Percentiles rank a stretch among this genome's conserved stretches.
phyloP scores from a whole-genome alignment of 2,888 invertebrate genomes.

The Cecidostiba fungosa region DNA sequence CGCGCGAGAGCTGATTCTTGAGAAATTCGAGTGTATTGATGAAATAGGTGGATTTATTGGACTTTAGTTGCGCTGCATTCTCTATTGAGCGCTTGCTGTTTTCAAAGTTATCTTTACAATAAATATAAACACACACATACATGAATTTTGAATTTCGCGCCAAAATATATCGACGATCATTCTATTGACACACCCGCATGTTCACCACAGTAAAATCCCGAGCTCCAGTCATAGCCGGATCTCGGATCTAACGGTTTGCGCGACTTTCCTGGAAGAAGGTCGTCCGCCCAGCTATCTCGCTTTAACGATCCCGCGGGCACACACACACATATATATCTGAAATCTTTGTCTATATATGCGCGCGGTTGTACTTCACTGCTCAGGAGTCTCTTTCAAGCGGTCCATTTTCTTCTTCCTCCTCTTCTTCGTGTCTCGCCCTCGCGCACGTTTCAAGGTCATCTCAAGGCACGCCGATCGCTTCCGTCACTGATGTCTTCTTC shows the following conservation, averaged over 20 bases:
- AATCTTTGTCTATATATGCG: background rate
- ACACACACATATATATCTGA: background rate
- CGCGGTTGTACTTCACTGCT: background rate
- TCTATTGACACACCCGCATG: background rate
- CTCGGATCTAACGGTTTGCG: slow-evolving; percentile 64
- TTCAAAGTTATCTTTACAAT: background rate
- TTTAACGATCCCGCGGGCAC: background rate
- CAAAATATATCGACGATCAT: background rate
- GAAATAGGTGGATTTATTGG: slow-evolving; percentile 1
- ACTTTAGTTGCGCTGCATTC: background rate
- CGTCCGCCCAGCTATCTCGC: slow-evolving; percentile 46
- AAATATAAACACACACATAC: too few species aligned
- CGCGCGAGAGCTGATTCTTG: background rate
- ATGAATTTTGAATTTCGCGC: background rate
- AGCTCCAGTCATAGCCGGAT: background rate
- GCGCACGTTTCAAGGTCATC: slow-evolving; percentile 53
- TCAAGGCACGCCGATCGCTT: slow-evolving; percentile 43
- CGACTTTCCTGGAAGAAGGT: slow-evolving; percentile 66
- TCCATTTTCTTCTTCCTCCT: background rate
- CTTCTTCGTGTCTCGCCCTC: background rate
- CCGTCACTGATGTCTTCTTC: background rate
- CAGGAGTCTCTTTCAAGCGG: background rate
- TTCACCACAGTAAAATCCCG: background rate
- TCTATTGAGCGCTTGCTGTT: background rate
- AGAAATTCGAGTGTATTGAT: background rate